These are phyloP conservation scores for Merops nubicus DNA, from an alignment of 2,113 vertebrate species.

Conservation along the genomic window DNA sequence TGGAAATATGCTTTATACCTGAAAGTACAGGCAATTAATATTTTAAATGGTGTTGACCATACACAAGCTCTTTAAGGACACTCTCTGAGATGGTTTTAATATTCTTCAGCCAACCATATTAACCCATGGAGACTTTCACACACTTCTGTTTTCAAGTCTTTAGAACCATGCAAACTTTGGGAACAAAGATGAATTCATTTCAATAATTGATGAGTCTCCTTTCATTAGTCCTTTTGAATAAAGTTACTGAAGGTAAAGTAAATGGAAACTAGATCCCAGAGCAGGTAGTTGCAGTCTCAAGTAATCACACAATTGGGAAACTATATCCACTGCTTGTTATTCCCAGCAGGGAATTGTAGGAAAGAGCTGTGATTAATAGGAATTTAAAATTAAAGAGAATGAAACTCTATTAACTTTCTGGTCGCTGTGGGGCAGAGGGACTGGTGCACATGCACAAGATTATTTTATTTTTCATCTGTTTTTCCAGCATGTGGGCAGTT, in stretches of 20 bases:
- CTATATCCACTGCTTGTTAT: background rate
- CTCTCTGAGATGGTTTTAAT: background rate
- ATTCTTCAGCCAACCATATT: background rate
- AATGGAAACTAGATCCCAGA: slow-evolving; percentile 28
- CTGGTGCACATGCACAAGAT: background rate
- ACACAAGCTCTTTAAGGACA: background rate
- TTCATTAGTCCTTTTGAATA: slow-evolving; percentile 35
- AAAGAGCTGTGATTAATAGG: slow-evolving; percentile 8
- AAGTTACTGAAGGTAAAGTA: slow-evolving; percentile 40
- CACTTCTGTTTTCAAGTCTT: background rate
- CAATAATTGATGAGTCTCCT: slow-evolving; percentile 51
- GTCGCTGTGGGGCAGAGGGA: background rate
- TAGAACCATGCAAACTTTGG: background rate
- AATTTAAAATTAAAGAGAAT: slow-evolving; percentile 24
- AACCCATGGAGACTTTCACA: background rate
- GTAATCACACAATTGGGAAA: slow-evolving; percentile 40
- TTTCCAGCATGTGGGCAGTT: background rate
- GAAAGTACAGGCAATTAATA: background rate
- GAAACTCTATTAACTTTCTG: background rate
- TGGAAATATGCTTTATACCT: background rate
- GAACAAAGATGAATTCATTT: slow-evolving; percentile 41
- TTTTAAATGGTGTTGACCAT: background rate
- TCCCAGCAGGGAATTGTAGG: background rate
- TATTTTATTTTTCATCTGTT: background rate
- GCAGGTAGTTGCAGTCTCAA: slow-evolving; percentile 9